Evolutionary conservation across 1,140 invertebrate species (phyloP).

Genomic region (Ylistrum balloti): DNA sequence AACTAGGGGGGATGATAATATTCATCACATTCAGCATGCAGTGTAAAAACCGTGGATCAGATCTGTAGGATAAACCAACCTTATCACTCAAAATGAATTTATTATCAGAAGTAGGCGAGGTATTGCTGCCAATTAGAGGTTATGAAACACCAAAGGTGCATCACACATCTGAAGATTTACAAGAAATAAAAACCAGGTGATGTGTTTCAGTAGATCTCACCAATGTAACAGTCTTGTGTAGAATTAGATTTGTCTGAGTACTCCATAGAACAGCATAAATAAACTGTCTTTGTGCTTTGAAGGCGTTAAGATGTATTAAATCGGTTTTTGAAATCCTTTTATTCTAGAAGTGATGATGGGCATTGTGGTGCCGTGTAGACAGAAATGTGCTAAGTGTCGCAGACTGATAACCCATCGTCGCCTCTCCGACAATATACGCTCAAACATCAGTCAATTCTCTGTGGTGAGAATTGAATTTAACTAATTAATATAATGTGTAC

Average conservation of each 20-base stretch:
- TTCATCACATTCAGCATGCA: background rate
- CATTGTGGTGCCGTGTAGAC: background rate
- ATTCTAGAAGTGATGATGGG: background rate
- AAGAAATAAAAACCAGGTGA: background rate
- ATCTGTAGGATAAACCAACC: background rate
- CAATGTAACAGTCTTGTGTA: background rate
- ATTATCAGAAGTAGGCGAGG: conserved; percentile 2
- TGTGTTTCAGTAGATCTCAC: conserved; percentile 9
- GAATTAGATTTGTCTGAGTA: conserved; percentile 5
- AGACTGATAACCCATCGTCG: background rate
- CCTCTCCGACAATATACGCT: background rate
- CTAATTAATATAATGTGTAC: conserved; percentile 20
- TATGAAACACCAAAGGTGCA: background rate
- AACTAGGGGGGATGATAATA: background rate
- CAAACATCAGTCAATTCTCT: background rate
- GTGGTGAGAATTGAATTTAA: background rate
- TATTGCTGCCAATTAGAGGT: conserved; percentile 4
- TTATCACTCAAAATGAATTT: conserved; percentile 27
- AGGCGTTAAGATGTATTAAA: conserved; percentile 7
- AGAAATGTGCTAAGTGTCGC: background rate
- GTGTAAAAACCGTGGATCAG: background rate
- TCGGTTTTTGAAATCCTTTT: conserved; percentile 35
- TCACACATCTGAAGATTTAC: background rate
- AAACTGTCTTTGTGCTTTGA: conserved; percentile 34
- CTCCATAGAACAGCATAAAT: background rate